Percentiles rank a stretch among this genome's conserved stretches.
These are phyloP conservation scores for Trachelus iudaicus DNA, from an alignment of 2,888 invertebrate species.

Conservation along the genomic window DNA sequence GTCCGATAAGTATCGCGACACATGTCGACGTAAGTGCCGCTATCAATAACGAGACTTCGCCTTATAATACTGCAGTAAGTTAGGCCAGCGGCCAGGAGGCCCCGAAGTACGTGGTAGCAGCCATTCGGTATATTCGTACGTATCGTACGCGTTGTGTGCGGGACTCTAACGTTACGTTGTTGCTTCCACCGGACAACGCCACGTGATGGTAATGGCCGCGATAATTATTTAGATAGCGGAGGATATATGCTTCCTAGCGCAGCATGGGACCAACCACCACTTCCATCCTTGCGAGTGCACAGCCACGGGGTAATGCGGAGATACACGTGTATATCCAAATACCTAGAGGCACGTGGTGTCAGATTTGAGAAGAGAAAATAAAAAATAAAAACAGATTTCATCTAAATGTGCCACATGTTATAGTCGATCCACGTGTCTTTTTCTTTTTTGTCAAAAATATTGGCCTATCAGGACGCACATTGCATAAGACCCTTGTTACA, in stretches of 20 bases:
- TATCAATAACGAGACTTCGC: slow-evolving; percentile 48
- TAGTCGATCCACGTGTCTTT: too few relatives aligned
- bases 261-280: slow-evolving; percentile 56
- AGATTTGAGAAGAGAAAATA: neutral
- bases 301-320: slow-evolving; percentile 24
- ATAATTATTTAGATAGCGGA: slow-evolving; percentile 62
- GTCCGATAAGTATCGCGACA: slow-evolving; percentile 60
- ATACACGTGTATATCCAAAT: neutral
- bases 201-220: slow-evolving; percentile 60
- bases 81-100: neutral
- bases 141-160: slow-evolving; percentile 14
- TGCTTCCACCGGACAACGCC: slow-evolving; percentile 56
- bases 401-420: too few relatives aligned
- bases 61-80: neutral
- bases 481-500: too few relatives aligned
- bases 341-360: neutral
- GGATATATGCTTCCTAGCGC: slow-evolving; percentile 60
- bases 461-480: too few relatives aligned
- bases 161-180: slow-evolving; percentile 45
- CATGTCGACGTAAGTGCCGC: slow-evolving; percentile 58
- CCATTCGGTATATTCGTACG: slow-evolving; percentile 5
- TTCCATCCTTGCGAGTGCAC: slow-evolving; percentile 27
- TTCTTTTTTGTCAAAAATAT: too few relatives aligned
- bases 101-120: neutral
- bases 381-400: too few relatives aligned